Percentiles rank a stretch among this genome's conserved stretches.
These are phyloP conservation scores for Adela reaumurella DNA, from an alignment of 2,888 invertebrate genomes.

Conservation along the genomic window DNA sequence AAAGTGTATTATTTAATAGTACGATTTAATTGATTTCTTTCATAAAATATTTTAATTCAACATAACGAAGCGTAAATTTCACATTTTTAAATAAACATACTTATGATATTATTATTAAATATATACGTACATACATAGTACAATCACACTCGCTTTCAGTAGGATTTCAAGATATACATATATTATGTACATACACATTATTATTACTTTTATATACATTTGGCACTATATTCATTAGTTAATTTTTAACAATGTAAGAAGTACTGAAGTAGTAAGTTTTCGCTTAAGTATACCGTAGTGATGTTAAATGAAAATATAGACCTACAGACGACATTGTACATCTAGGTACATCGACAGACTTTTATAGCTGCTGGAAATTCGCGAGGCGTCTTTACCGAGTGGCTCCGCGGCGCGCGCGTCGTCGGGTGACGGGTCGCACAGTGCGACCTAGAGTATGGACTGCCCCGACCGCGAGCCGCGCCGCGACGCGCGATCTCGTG, in stretches of 20 bases:
- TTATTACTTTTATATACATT: conserved; percentile 40
- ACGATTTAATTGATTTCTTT: too few relatives aligned
- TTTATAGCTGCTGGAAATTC: not conserved
- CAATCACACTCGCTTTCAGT: conserved; percentile 16
- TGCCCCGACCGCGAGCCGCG: conserved; percentile 10
- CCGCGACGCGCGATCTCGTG: conserved; percentile 32
- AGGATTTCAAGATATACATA: conserved; percentile 20
- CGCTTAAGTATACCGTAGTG: not conserved
- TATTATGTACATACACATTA: conserved; percentile 25
- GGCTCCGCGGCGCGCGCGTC: too few relatives aligned
- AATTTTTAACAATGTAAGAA: not conserved
- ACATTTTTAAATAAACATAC: conserved; percentile 5
- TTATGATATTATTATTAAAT: conserved; percentile 14
- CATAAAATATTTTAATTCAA: too few relatives aligned
- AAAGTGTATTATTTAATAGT: too few relatives aligned
- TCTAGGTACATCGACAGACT: not conserved
- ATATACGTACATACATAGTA: conserved; percentile 14
- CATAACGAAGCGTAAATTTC: not conserved
- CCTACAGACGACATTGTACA: not conserved
- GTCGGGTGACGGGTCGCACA: too few relatives aligned
- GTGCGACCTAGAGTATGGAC: too few relatives aligned
- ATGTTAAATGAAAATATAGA: not conserved
- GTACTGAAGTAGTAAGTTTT: not conserved
- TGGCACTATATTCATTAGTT: conserved; percentile 40
- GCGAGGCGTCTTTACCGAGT: not conserved